Evolutionary conservation across 2,113 vertebrate species (phyloP), one percentile per base, ranked within the genome.

Genomic region (Centropus bengalensis): DNA sequence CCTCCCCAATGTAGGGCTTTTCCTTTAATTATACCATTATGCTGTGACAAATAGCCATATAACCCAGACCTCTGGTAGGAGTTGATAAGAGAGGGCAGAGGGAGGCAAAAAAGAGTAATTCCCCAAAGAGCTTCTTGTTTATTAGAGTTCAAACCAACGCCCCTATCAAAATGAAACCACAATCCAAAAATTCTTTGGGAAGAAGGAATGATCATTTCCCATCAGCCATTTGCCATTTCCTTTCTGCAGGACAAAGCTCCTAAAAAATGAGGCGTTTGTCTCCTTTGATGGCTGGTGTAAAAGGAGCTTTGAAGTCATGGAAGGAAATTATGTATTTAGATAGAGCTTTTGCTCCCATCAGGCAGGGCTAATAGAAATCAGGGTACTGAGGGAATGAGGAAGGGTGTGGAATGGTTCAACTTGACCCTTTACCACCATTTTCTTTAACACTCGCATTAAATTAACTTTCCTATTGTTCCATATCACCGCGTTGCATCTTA

Each of bases 281-380:
- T 84, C 56, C 51, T 82, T 75, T 90, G 85, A 67, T 45, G 54
- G 67, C 21, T 67, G 49, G 63, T 47, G 38, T 60, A 52, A 87
- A 89, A 73, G 2, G 17, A 79, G 32, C 95, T 97, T 95, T 97
- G 96, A 97, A 95, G 90, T 95, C 47, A 20, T 28, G 89, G 81
- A 84, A 86, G 93, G 87, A 96, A 95, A 84, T 36, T 45, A 55
- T 1, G 7, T 90, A 58, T 93, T 93, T 56, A 17, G 42, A 30
- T n/a, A 7, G 49, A 68, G 71, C 56, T 82, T 82, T 32, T 74
- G 40, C 69, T 86, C 60, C 8, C 32, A 59, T 44, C 63, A 84
- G 78, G 54, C 44, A 45, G 38, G 47, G 55, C 26, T n/a, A 27
- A 45, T 51, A 59, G 28, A 69, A 84, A 8, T 89, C 70, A 81